Evolutionary conservation across 2,888 invertebrate species (phyloP).

Genomic region (Macrophya annulata): DNA sequence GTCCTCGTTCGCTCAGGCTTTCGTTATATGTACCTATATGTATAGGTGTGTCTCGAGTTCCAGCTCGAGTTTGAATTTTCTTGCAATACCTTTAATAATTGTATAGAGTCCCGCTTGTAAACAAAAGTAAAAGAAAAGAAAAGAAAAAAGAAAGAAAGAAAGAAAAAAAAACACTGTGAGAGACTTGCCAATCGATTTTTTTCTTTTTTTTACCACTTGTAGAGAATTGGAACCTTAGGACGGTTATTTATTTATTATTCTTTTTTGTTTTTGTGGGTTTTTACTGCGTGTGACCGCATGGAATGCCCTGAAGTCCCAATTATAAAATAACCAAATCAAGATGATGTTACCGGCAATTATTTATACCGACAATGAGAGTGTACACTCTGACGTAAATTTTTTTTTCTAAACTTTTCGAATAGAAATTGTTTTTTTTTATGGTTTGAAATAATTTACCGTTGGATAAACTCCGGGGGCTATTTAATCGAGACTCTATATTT

Average conservation of each 20-base stretch:
- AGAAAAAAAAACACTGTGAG: not conserved
- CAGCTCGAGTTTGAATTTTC: constrained; percentile 43
- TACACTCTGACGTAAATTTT: too few species aligned
- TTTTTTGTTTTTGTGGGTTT: not conserved
- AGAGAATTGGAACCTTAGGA: not conserved
- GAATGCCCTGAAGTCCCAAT: not conserved
- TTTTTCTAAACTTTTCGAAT: not conserved
- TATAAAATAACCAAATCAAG: not conserved
- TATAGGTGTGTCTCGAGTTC: constrained; percentile 14
- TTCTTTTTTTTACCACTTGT: not conserved
- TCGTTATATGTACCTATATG: not conserved
- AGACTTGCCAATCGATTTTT: constrained; percentile 9
- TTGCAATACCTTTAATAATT: not conserved
- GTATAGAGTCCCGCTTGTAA: not conserved
- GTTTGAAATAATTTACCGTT: not conserved
- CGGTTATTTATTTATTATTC: not conserved
- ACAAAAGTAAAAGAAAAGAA: too few species aligned
- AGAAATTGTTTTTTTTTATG: not conserved
- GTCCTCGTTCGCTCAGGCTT: constrained; percentile 47
- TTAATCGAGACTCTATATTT: not conserved
- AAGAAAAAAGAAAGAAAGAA: not conserved
- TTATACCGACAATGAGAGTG: too few species aligned
- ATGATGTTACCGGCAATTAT: not conserved
- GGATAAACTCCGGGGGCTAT: not conserved
- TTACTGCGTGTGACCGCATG: not conserved